These are phyloP conservation scores for Tribolium freemani DNA, from an alignment of 2,888 invertebrate genomes.

Conservation along the genomic window DNA sequence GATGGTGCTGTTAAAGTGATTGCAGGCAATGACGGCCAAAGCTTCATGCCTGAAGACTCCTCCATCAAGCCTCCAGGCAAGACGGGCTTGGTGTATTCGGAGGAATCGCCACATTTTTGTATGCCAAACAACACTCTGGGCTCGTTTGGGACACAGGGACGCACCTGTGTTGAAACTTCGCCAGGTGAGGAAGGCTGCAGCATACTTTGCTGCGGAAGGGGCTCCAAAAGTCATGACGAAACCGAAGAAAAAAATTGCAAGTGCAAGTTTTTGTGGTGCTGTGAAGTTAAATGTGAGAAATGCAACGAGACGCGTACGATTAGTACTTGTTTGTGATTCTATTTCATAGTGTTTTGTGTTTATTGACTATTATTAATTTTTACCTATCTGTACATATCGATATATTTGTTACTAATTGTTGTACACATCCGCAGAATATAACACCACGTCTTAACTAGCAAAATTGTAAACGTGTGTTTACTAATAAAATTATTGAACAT, in stretches of 20 bases:
- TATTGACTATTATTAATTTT: neutral
- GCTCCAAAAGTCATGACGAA: slow-evolving; percentile 78
- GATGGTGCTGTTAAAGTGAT: slow-evolving; percentile 93
- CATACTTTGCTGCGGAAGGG: slow-evolving; percentile 88
- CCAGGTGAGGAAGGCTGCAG: slow-evolving; percentile 90
- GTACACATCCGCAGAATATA: slow-evolving; percentile 42
- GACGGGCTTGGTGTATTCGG: slow-evolving; percentile 89
- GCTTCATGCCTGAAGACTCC: slow-evolving; percentile 86
- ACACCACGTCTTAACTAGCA: no score
- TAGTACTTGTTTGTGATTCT: slow-evolving; percentile 78
- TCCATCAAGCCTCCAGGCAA: slow-evolving; percentile 87
- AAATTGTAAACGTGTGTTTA: slow-evolving; percentile 36
- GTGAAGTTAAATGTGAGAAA: slow-evolving; percentile 89
- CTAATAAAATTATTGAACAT: slow-evolving; percentile 39
- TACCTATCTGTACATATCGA: slow-evolving; percentile 45
- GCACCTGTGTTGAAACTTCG: slow-evolving; percentile 87
- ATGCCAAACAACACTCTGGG: slow-evolving; percentile 83
- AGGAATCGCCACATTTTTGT: slow-evolving; percentile 94
- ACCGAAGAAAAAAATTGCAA: slow-evolving; percentile 86
- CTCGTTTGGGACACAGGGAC: slow-evolving; percentile 86
- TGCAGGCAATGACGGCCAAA: slow-evolving; percentile 91
- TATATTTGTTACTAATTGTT: slow-evolving; percentile 42
- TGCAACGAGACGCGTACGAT: slow-evolving; percentile 81
- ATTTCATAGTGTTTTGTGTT: neutral
- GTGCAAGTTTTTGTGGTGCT: slow-evolving; percentile 94